phyloP scores from a whole-genome alignment of 2,113 vertebrate species.

The Onychorhynchus coronatus region DNA sequence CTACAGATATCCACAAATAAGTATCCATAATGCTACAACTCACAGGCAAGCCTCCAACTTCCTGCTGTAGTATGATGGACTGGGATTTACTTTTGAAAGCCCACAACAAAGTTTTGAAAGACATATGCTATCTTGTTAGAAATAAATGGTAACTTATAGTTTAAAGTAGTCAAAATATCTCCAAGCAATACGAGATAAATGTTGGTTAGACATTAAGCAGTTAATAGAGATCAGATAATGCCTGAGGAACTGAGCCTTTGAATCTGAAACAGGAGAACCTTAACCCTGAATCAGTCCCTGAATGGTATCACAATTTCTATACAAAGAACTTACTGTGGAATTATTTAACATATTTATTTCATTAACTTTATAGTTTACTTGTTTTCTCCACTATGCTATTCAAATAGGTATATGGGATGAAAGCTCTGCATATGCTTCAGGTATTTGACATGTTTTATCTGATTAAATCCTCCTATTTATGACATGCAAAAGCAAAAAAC shows the following conservation, averaged over 20 bases:
- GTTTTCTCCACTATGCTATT: not conserved
- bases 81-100: not conserved
- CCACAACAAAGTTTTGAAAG: not conserved
- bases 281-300: not conserved
- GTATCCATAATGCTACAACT: not conserved
- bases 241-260: not conserved
- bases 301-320: not conserved
- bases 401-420: not conserved
- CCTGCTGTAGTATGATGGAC: not conserved
- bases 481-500: not conserved
- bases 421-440: not conserved
- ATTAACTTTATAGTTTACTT: not conserved
- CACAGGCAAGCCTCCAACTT: not conserved
- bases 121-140: not conserved
- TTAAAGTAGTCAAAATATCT: not conserved
- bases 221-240: not conserved
- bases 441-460: not conserved
- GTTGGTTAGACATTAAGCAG: not conserved
- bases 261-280: not conserved
- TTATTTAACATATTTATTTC: not conserved
- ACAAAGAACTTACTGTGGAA: not conserved
- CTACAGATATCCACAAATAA: not conserved
- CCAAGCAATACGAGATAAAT: not conserved
- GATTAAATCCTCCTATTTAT: not conserved
- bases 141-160: not conserved